A percentile compares a stretch with the other conserved stretches of the same genome.
Evolutionary conservation across 2,113 vertebrate species (phyloP).

Genomic region (Chitala chitala): DNA sequence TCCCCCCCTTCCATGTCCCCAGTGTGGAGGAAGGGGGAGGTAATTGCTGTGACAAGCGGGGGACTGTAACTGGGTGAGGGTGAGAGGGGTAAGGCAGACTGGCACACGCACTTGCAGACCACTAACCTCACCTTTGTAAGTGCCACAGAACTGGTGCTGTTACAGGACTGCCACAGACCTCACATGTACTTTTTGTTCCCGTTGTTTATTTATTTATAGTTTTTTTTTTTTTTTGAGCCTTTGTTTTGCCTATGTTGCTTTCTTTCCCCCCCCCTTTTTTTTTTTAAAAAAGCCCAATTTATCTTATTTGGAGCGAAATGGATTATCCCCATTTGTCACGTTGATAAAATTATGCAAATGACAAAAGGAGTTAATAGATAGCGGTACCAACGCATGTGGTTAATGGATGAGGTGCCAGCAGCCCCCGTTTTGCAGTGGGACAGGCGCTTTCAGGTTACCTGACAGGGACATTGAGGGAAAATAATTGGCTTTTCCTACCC

Average conservation of each 20-base stretch:
- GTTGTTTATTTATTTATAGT: conserved; percentile 48
- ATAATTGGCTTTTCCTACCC: conserved; percentile 64
- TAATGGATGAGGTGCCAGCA: conserved; percentile 62
- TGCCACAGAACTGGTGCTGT: conserved; percentile 30
- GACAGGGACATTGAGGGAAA: conserved; percentile 64
- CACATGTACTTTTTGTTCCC: conserved; percentile 20
- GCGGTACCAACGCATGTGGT: conserved; percentile 46
- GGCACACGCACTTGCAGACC: background rate
- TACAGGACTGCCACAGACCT: conserved; percentile 30
- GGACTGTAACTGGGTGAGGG: conserved; percentile 36
- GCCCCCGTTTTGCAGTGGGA: conserved; percentile 53
- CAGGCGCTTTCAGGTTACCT: conserved; percentile 61
- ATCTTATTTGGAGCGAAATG: conserved; percentile 57
- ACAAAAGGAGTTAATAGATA: conserved; percentile 63
- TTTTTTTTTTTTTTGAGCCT: conserved; percentile 43
- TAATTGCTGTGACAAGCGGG: conserved; percentile 29
- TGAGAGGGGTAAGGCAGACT: conserved; percentile 30
- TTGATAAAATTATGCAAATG: conserved; percentile 71
- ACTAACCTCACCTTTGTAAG: conserved; percentile 41
- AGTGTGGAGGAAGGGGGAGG: no score
- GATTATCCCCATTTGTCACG: conserved; percentile 62
- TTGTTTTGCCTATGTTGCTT: conserved; percentile 32
- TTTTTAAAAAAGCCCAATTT: conserved; percentile 55
- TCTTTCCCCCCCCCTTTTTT: conserved; percentile 23
- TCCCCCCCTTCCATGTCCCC: background rate